Evolutionary conservation across 2,888 invertebrate genomes (phyloP), one percentile per base, ranked within the genome.

Genomic region (Drosophila pseudotakahashii): DNA sequence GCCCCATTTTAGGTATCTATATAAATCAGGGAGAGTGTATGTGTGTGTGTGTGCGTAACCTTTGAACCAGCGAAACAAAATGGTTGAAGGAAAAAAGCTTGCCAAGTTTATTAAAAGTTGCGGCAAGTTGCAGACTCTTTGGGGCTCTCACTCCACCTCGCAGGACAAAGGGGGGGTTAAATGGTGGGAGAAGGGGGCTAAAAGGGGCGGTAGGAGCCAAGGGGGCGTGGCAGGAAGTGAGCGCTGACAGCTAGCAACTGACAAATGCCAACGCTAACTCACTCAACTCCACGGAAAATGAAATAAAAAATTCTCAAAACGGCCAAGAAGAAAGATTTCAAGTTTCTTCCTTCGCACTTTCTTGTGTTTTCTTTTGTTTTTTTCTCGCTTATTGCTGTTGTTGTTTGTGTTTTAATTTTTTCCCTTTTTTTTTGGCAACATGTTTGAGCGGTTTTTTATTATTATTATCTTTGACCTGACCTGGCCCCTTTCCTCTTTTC

Each of bases 241-340:
- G 71, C 74, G 74, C 77, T 84, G 84, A 80, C 82, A 85, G 80
- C 66, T 70, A 78, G 58, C 76, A 77, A 80, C 88, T 88, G 83
- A 88, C 88, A 84, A 84, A 88, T 88, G 86, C 80, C 86, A 85
- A 71, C 77, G 81, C 80, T 88, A 84, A 84, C 83, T 84, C 86
- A 80, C 80, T 85, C 83, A 84, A 77, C 81, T 83, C 64, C 54
- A 61, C 77, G 77, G 72, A 81, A 77, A 73, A 73, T 69, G 53
- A 76, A 80, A 86, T 74, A 72, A 69, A 74, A 75, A 61, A 73
- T 73, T 39, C 64, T 63, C 30, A 70, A 73, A 78, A 70, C 62
- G 64, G 53, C 48, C 73, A 52, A 44, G 62, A 50, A 63, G 69
- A 75, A 73, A 73, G 73, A 68, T 80, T 72, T 73, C 72, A 66